These are phyloP conservation scores for Phocides pigmalion DNA, from an alignment of 1,140 invertebrate species.

Conservation along the genomic window DNA sequence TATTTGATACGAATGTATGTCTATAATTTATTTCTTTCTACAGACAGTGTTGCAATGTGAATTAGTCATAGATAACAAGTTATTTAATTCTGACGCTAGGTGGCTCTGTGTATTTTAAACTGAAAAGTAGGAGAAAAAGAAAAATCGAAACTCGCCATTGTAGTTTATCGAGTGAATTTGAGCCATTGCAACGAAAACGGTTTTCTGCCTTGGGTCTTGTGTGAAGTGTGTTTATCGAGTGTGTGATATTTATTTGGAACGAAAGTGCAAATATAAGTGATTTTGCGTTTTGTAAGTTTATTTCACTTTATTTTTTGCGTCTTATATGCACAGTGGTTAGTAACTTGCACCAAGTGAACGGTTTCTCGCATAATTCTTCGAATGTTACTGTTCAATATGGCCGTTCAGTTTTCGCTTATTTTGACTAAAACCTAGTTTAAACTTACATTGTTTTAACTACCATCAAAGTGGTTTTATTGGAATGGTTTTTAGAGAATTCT, in stretches of 20 bases:
- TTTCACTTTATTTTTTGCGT: conserved; percentile 37
- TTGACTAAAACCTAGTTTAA: conserved; percentile 34
- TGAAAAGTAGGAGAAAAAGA: conserved; percentile 55
- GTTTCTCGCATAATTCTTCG: conserved; percentile 45
- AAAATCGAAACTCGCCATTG: conserved; percentile 73
- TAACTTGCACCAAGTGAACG: conserved; percentile 34
- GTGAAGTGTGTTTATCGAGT: conserved; percentile 73
- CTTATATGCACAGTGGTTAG: neutral
- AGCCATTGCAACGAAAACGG: conserved; percentile 77
- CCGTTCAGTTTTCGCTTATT: conserved; percentile 71
- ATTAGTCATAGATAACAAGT: conserved; percentile 1
- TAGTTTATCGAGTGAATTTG: conserved; percentile 61
- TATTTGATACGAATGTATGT: neutral
- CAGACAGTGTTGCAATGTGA: conserved; percentile 37
- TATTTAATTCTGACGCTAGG: conserved; percentile 43
- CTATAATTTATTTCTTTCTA: conserved; percentile 11
- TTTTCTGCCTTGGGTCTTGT: conserved; percentile 79
- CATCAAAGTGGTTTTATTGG: neutral
- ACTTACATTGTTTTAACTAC: neutral
- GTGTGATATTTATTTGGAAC: conserved; percentile 68
- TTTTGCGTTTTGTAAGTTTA: conserved; percentile 73
- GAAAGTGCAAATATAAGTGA: conserved; percentile 69
- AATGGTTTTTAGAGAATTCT: conserved; percentile 12
- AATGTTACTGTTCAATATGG: conserved; percentile 75
- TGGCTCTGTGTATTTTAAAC: conserved; percentile 49